phyloP scores from a whole-genome alignment of 2,888 invertebrate genomes.

The Drosophila tanythrix region DNA sequence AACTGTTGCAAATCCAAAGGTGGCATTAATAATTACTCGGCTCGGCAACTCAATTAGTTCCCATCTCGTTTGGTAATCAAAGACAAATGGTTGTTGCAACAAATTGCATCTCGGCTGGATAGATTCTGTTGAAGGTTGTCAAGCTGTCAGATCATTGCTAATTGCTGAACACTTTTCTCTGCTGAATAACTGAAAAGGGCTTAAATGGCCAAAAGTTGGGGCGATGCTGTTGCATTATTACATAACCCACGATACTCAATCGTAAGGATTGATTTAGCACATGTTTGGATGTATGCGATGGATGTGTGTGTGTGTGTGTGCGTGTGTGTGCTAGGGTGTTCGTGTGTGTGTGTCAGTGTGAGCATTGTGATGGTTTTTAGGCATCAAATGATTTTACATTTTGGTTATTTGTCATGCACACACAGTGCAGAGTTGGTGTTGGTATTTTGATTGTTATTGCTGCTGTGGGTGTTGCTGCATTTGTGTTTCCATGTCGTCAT shows the following conservation, averaged over 20 bases:
- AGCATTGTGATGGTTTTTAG: conserved; percentile 56
- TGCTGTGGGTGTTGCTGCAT: conserved; percentile 24
- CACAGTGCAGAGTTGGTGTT: conserved; percentile 4
- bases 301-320: not conserved
- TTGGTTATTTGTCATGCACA: conserved; percentile 74
- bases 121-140: conserved; percentile 12
- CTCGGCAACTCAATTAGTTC: conserved; percentile 58
- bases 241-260: conserved; percentile 31
- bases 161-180: conserved; percentile 66
- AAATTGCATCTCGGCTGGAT: not conserved
- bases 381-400: conserved; percentile 78
- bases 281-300: conserved; percentile 5
- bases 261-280: conserved; percentile 58
- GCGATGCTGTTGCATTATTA: conserved; percentile 13
- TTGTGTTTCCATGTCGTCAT: conserved; percentile 58
- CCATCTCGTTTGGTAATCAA: conserved; percentile 28
- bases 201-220: conserved; percentile 15
- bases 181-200: conserved; percentile 36
- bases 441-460: conserved; percentile 33
- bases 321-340: conserved; percentile 14
- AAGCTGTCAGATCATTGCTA: conserved; percentile 55
- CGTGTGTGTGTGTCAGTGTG: conserved; percentile 13
- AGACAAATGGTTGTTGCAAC: conserved; percentile 25
- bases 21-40: conserved; percentile 21
- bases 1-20: not conserved